A percentile compares a stretch with the other conserved stretches of the same genome.
Evolutionary conservation across 92 coral and sea anemone genomes (phyloP).

Genomic region (Ricordea florida): DNA sequence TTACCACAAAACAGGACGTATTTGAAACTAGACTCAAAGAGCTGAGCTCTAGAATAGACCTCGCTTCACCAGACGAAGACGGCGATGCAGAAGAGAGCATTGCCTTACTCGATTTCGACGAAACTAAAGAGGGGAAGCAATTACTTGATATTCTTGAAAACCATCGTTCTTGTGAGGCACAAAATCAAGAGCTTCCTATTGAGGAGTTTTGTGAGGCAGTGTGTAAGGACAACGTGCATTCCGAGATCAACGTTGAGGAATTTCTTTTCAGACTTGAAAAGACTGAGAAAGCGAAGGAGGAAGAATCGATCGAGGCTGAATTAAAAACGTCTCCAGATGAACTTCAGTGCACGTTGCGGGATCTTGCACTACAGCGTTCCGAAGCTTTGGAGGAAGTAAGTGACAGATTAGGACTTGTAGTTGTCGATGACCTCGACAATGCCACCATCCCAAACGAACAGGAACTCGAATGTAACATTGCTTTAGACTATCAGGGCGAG

Average conservation of each 20-base stretch:
- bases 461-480: not conserved
- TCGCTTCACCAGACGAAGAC: not conserved
- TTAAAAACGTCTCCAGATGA: too few relatives aligned
- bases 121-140: conserved; percentile 10
- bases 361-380: too few relatives aligned
- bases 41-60: not conserved
- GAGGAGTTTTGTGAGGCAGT: conserved; percentile 13
- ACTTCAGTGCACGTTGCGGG: too few relatives aligned
- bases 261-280: conserved; percentile 22
- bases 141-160: not conserved
- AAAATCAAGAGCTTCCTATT: not conserved
- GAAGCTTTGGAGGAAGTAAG: too few relatives aligned
- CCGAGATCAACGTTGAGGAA: conserved; percentile 39
- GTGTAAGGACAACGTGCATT: not conserved
- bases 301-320: too few relatives aligned
- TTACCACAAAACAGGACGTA: not conserved
- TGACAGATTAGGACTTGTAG: too few relatives aligned
- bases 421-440: too few relatives aligned
- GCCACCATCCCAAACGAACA: too few relatives aligned
- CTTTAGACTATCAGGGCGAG: not conserved
- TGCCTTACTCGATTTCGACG: not conserved
- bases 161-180: too few relatives aligned
- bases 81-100: not conserved
- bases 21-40: conserved; percentile 3
- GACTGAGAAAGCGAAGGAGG: not conserved